Evolutionary conservation across 2,888 invertebrate species (phyloP), one percentile per base, ranked within the genome.

Genomic region (Oeneis ivallda): DNA sequence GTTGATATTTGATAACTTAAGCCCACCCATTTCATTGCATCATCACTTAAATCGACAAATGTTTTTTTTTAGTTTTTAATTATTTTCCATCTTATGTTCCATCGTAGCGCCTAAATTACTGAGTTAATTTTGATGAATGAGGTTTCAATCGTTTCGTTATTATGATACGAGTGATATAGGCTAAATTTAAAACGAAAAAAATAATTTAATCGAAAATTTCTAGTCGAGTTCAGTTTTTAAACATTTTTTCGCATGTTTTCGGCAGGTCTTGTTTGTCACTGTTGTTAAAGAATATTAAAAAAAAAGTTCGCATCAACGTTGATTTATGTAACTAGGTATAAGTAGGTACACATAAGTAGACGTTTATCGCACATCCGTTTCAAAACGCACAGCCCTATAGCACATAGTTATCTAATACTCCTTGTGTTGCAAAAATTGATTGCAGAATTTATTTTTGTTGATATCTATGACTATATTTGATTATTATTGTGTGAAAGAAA

Each of bases 311-410:
- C 26, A 26, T 26, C 26, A 26, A 26, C 43, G 13, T 7, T n/a
- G 7, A 43, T 43, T 3, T n/a, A n/a, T 5, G 5, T n/a, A 43
- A 49, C 47, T 49, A 49, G 1, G 15, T 26, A 49, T 9, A 43
- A 49, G 17, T 49, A 49, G 1, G 15, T 26, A 49, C 10, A 15
- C 37, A 37, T 37, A 15, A 32, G 11, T 32, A 26, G 32, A 26
- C 26, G 26, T 52, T 49, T 52, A 52, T 52, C 32, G n/a, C 52
- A 2, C n/a, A 52, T 32, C 52, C 32, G 26, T 13, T 50, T 50
- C 17, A 11, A 50, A 52, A 52, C n/a, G 26, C n/a, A n/a, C 11
- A 4, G 50, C 5, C 19, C 2, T 10, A 52, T 37, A 37, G 37
- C 8, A 37, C 37, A 32, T 53, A 53, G 52, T 34, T 34, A 53